phyloP scores from a whole-genome alignment of 30 jellyfish, hydroid and myxozoan genomes.

The Turritopsis dohrnii region DNA sequence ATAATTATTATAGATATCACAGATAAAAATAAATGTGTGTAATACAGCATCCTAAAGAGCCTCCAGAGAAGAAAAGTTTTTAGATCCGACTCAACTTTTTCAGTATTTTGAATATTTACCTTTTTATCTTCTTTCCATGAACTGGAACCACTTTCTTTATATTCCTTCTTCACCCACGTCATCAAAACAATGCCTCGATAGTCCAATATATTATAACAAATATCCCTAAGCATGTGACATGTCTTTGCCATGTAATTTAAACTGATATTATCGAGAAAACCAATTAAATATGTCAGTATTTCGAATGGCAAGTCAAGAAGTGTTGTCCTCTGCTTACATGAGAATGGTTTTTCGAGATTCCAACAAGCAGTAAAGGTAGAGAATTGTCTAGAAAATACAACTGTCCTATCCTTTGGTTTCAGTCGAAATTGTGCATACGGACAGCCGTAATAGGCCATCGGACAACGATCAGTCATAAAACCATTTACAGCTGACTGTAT shows the following conservation, averaged over 20 bases:
- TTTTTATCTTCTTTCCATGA: constrained; percentile 54
- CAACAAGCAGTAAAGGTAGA: constrained; percentile 23
- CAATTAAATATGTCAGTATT: constrained; percentile 40
- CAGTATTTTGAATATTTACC: constrained; percentile 28
- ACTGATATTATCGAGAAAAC: constrained; percentile 55
- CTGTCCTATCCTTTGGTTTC: constrained; percentile 23
- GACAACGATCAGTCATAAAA: constrained; percentile 87
- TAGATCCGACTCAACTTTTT: too few species aligned
- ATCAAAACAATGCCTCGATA: constrained; percentile 60
- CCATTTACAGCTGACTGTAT: constrained; percentile 65
- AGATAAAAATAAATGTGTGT: too few species aligned
- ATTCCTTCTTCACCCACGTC: constrained; percentile 64
- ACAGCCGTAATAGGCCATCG: constrained; percentile 90
- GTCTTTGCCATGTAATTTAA: constrained; percentile 54
- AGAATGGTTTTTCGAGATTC: background rate
- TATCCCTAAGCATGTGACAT: constrained; percentile 39
- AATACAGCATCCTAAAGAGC: background rate
- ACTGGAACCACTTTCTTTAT: constrained; percentile 43
- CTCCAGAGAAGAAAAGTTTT: too few species aligned
- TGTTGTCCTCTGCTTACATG: background rate
- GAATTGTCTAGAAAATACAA: constrained; percentile 9
- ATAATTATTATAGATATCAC: too few species aligned
- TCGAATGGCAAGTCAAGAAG: constrained; percentile 54
- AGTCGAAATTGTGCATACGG: constrained; percentile 39
- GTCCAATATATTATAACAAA: constrained; percentile 55